Evolutionary conservation across 2,888 invertebrate species (phyloP).

Genomic region (Eucriotettix oculatus): DNA sequence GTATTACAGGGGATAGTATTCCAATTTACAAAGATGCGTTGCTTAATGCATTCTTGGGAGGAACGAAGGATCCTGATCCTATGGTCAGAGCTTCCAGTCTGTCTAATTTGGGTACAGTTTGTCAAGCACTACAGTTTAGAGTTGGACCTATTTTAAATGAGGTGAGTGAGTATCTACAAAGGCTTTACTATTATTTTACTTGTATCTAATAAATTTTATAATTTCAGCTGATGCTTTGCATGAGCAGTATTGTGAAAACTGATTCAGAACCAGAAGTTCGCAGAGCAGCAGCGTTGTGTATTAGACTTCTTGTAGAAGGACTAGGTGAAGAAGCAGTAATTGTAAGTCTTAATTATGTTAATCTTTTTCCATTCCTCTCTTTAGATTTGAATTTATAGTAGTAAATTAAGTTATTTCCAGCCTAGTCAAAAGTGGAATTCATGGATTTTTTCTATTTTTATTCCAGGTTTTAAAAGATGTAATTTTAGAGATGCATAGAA

Average conservation of each 20-base stretch:
- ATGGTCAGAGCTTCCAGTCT: slow-evolving; percentile 63
- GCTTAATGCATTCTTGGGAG: slow-evolving; percentile 52
- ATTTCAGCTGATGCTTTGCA: slow-evolving; percentile 48
- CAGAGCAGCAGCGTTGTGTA: slow-evolving; percentile 62
- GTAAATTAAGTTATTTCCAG: too few relatives aligned
- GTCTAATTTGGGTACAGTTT: slow-evolving; percentile 70
- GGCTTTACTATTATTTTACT: background rate
- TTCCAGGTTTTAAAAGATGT: too few relatives aligned
- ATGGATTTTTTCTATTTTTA: too few relatives aligned
- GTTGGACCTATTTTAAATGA: slow-evolving; percentile 56
- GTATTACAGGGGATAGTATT: slow-evolving; percentile 9
- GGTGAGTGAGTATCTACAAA: slow-evolving; percentile 29
- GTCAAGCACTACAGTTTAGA: slow-evolving; percentile 53
- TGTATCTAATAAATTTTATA: background rate
- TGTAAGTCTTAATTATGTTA: slow-evolving; percentile 17
- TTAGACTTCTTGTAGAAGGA: slow-evolving; percentile 56
- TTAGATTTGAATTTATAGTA: background rate
- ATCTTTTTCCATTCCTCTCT: background rate
- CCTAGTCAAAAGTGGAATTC: too few relatives aligned
- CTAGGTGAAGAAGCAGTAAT: slow-evolving; percentile 48
- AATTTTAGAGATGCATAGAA: too few relatives aligned
- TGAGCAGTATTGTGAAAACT: slow-evolving; percentile 46
- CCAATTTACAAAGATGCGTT: slow-evolving; percentile 26
- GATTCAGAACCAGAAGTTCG: slow-evolving; percentile 58
- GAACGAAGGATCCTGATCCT: slow-evolving; percentile 50